Percentiles rank a stretch among this genome's conserved stretches.
These are phyloP conservation scores for Dunckerocampus dactyliophorus DNA, from an alignment of 2,113 vertebrate genomes.

Conservation along the genomic window DNA sequence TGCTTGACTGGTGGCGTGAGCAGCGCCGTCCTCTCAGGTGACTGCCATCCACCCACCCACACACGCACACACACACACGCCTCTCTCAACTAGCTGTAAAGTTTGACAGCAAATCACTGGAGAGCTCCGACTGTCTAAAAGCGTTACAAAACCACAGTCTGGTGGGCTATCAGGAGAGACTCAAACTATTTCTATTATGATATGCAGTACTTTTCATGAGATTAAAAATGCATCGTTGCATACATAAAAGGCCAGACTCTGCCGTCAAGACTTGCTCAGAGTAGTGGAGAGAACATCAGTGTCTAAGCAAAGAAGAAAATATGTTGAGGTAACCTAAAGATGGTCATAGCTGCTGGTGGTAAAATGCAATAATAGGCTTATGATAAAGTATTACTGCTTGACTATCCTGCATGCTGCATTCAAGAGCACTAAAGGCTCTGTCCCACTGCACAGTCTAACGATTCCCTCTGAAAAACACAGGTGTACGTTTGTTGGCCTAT, in stretches of 20 bases:
- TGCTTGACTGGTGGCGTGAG: constrained; percentile 56
- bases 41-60: constrained; percentile 32
- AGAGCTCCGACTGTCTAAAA: constrained; percentile 54
- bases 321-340: constrained; percentile 30
- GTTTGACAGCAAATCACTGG: constrained; percentile 64
- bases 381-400: neutral
- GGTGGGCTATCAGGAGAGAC: constrained; percentile 43
- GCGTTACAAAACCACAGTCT: constrained; percentile 46
- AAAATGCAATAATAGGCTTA: neutral
- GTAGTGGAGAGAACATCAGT: constrained; percentile 51
- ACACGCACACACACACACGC: neutral
- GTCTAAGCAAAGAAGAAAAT: constrained; percentile 47
- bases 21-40: constrained; percentile 49
- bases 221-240: constrained; percentile 53
- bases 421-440: too few species aligned
- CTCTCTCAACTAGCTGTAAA: constrained; percentile 52
- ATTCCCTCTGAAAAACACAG: too few species aligned
- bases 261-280: constrained; percentile 41
- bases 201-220: constrained; percentile 57
- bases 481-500: too few species aligned
- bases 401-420: too few species aligned
- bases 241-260: constrained; percentile 42
- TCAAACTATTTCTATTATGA: constrained; percentile 36
- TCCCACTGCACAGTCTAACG: too few species aligned
- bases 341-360: constrained; percentile 1